Evolutionary conservation across 2,888 invertebrate genomes (phyloP).

Genomic region (Tipula helvola): DNA sequence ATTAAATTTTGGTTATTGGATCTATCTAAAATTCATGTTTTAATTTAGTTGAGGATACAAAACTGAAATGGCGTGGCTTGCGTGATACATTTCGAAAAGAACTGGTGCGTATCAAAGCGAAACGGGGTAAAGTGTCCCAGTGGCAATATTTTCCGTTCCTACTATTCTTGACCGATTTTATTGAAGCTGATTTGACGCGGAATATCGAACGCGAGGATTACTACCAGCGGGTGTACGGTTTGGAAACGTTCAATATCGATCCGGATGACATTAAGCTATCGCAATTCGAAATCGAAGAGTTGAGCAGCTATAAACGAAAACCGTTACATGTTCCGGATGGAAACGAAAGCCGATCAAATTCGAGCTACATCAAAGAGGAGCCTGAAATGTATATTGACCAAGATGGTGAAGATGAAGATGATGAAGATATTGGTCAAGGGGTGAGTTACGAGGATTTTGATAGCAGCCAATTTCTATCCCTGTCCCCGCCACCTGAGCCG

Average conservation of each 20-base stretch:
- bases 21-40: background rate
- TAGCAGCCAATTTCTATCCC: background rate
- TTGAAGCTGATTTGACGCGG: background rate
- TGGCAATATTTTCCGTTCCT: background rate
- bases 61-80: background rate
- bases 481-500: background rate
- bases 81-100: background rate
- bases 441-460: background rate
- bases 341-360: background rate
- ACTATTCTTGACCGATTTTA: background rate
- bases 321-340: background rate
- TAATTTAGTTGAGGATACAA: background rate
- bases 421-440: background rate
- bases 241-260: background rate
- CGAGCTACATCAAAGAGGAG: background rate
- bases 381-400: background rate
- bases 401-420: background rate
- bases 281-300: background rate
- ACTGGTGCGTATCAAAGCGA: background rate
- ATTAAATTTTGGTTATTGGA: background rate
- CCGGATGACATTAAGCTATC: background rate
- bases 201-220: background rate
- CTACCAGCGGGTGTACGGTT: background rate
- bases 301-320: background rate
- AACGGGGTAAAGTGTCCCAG: background rate